Evolutionary conservation across 2,888 invertebrate species (phyloP).

Genomic region (Gastrophysa polygoni): DNA sequence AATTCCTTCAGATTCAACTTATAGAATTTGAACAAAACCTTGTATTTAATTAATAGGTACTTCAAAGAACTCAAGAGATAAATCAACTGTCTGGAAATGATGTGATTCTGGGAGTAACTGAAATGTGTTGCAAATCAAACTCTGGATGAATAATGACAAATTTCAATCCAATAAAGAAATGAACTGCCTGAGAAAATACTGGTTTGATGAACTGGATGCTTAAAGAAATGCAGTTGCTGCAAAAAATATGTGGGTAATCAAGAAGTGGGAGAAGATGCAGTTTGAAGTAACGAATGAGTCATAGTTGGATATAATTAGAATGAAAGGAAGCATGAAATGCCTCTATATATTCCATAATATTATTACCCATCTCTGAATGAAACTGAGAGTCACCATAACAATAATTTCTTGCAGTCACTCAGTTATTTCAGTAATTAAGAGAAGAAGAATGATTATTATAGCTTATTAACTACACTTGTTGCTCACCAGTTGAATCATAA

Average conservation of each 20-base stretch:
- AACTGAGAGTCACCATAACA: neutral
- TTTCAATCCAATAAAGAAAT: neutral
- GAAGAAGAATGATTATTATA: neutral
- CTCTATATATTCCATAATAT: no score
- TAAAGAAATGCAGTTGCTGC: neutral
- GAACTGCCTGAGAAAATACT: neutral
- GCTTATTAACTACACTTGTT: neutral
- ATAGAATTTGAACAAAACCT: no score
- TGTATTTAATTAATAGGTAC: no score
- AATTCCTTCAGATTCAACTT: no score
- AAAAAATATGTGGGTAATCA: neutral
- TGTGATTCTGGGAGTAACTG: no score
- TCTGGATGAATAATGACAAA: no score
- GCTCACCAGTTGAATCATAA: no score
- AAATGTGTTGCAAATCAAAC: no score
- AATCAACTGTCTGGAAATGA: no score
- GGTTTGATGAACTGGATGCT: neutral
- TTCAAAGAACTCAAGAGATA: no score
- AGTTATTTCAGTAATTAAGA: neutral
- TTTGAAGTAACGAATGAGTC: neutral
- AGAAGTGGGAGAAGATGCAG: neutral
- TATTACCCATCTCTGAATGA: neutral
- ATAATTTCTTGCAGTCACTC: neutral
- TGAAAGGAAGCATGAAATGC: neutral
- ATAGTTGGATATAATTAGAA: neutral